These are phyloP conservation scores for Parthenolecanium corni DNA, from an alignment of 2,888 invertebrate species.

Conservation along the genomic window DNA sequence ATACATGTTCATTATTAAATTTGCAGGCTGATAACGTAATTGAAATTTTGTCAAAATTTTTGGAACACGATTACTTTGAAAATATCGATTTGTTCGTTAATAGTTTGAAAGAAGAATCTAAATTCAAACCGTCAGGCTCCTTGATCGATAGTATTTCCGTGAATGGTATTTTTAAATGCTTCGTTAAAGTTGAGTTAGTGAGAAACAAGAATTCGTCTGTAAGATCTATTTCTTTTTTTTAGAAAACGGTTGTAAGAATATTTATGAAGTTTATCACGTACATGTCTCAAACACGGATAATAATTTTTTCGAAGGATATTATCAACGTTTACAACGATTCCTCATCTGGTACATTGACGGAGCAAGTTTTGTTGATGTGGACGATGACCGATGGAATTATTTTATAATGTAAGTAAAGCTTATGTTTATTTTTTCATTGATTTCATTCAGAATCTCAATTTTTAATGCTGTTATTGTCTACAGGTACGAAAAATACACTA, in stretches of 20 bases:
- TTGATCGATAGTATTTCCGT: constrained; percentile 41
- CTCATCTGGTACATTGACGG: constrained; percentile 94
- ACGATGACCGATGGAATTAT: constrained; percentile 85
- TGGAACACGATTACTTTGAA: constrained; percentile 57
- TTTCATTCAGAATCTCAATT: too few relatives aligned
- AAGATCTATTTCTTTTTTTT: too few relatives aligned
- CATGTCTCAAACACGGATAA: constrained; percentile 57
- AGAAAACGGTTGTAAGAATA: constrained; percentile 30
- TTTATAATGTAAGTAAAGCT: constrained; percentile 56
- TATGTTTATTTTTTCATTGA: not conserved
- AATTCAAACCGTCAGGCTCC: constrained; percentile 64
- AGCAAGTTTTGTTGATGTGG: constrained; percentile 82
- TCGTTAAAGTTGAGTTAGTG: not conserved
- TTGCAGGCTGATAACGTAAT: constrained; percentile 60
- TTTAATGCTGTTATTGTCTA: too few relatives aligned
- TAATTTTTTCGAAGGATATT: constrained; percentile 64
- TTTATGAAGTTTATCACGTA: constrained; percentile 70
- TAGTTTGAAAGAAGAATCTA: constrained; percentile 56
- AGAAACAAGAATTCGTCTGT: not conserved
- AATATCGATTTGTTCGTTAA: constrained; percentile 62
- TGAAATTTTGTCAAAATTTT: constrained; percentile 52
- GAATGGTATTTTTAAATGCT: not conserved
- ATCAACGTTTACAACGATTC: constrained; percentile 77
- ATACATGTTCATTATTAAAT: not conserved
- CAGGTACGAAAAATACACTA: constrained; percentile 58